These are phyloP conservation scores for Neocrepidodera transversa DNA, from an alignment of 2,888 invertebrate species.

Conservation along the genomic window DNA sequence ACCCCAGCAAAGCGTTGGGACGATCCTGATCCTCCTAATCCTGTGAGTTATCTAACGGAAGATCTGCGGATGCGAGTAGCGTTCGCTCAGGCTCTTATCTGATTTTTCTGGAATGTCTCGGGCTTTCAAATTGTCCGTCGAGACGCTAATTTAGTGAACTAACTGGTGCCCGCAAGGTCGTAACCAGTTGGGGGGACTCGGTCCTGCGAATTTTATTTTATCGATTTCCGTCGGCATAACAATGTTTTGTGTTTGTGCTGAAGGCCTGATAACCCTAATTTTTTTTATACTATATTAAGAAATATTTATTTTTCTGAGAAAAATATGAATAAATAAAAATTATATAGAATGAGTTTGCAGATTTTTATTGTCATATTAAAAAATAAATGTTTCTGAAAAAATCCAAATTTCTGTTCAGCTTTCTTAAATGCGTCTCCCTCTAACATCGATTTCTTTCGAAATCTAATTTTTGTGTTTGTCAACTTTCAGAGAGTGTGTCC, in stretches of 20 bases:
- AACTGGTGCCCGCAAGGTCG: not conserved
- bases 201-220: not conserved
- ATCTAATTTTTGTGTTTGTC: constrained; percentile 21
- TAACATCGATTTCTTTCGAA: constrained; percentile 4
- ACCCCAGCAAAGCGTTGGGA: constrained; percentile 19
- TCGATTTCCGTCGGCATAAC: no score
- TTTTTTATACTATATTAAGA: no score
- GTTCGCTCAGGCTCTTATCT: constrained; percentile 33
- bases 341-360: no score
- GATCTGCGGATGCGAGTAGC: constrained; percentile 33
- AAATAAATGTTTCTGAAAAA: no score
- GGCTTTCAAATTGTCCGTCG: constrained; percentile 28
- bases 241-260: no score
- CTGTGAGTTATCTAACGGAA: constrained; percentile 38
- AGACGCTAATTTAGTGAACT: constrained; percentile 30
- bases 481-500: constrained; percentile 6
- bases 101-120: constrained; percentile 35
- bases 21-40: constrained; percentile 30
- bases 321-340: no score
- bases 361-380: no score
- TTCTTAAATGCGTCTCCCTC: no score
- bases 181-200: not conserved
- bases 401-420: no score
- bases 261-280: no score
- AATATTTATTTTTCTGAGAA: no score